phyloP scores from a whole-genome alignment of 2,888 invertebrate species.

The Drosophila pseudotalamancana region DNA sequence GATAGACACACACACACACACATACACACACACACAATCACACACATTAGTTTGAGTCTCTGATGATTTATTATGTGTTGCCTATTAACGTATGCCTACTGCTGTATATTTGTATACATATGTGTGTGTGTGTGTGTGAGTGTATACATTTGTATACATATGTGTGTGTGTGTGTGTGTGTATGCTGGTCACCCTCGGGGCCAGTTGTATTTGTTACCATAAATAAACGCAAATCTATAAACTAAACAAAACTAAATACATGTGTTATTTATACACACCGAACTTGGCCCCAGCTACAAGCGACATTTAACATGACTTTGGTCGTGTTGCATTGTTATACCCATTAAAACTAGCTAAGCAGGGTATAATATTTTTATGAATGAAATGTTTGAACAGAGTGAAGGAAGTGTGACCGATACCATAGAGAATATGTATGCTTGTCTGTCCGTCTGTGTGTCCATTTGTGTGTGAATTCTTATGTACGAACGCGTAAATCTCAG shows the following conservation, averaged over 20 bases:
- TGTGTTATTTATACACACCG: constrained; percentile 46
- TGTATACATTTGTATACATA: not conserved
- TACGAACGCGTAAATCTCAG: too few relatives aligned
- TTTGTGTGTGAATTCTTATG: too few relatives aligned
- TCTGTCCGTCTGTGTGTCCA: too few relatives aligned
- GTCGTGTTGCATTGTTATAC: constrained; percentile 21
- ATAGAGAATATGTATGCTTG: too few relatives aligned
- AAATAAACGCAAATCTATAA: constrained; percentile 80
- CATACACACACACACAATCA: constrained; percentile 20
- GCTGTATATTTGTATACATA: constrained; percentile 30
- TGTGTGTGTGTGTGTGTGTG: not conserved
- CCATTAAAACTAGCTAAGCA: too few relatives aligned
- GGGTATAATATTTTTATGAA: too few relatives aligned
- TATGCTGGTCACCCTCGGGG: constrained; percentile 18
- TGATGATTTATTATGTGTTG: constrained; percentile 77
- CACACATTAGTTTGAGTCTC: constrained; percentile 23
- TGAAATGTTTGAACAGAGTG: too few relatives aligned
- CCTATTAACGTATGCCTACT: constrained; percentile 70
- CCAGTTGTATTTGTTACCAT: constrained; percentile 55
- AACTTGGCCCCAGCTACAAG: constrained; percentile 6
- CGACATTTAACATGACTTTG: constrained; percentile 56
- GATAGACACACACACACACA: constrained; percentile 24
- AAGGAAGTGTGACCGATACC: too few relatives aligned
- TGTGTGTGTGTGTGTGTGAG: constrained; percentile 4
- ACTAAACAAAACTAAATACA: constrained; percentile 78